A percentile compares a stretch with the other conserved stretches of the same genome.
Conservation (phyloP, 2,888 invertebrate species). For the Drosophila koepferae region DNA sequence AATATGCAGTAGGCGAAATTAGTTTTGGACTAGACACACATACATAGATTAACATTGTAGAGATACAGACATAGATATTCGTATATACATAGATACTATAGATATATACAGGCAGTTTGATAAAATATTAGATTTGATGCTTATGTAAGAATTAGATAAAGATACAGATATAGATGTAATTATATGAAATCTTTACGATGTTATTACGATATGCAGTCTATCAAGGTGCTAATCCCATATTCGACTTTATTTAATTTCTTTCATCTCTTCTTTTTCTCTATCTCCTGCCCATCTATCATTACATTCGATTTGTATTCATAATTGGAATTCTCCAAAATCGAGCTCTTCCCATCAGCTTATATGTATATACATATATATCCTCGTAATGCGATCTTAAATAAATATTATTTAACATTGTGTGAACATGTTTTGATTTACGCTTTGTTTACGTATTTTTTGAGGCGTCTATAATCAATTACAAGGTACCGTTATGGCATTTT, state of each 20-base stretch:
- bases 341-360: neutral
- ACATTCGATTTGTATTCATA: too few relatives aligned
- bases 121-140: neutral
- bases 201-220: neutral
- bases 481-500: neutral
- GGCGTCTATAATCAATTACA: conserved; percentile 11
- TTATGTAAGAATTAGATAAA: neutral
- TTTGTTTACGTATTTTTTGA: conserved; percentile 19
- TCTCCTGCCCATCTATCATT: neutral
- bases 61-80: neutral
- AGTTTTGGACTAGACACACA: too few relatives aligned
- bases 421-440: conserved; percentile 17
- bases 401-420: conserved; percentile 6
- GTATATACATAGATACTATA: neutral
- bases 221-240: neutral
- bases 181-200: neutral
- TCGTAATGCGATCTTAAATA: neutral
- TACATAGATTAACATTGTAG: too few relatives aligned
- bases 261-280: neutral
- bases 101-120: neutral
- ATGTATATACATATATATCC: neutral
- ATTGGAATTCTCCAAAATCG: neutral
- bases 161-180: neutral
- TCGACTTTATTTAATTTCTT: neutral
- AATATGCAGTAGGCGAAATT: neutral